Conservation (phyloP, 1,140 invertebrate genomes). For the Leptopilina boulardi region DNA sequence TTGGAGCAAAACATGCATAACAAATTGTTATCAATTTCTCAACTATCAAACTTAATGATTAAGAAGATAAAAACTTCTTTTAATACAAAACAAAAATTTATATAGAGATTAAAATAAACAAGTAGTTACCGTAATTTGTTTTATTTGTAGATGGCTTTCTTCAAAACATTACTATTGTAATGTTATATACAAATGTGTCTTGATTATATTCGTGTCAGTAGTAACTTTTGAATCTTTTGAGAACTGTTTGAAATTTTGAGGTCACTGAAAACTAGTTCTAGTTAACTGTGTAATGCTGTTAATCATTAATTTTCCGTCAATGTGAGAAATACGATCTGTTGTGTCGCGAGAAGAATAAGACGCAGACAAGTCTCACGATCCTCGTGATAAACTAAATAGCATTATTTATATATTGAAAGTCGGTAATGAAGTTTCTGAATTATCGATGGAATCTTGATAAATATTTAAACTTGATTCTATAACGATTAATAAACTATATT, state of each 20-base stretch:
- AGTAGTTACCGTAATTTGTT: not conserved
- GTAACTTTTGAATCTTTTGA: not conserved
- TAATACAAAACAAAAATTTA: too few relatives aligned
- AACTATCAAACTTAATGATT: too few relatives aligned
- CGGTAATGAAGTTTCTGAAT: slow-evolving; percentile 16
- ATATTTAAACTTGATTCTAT: not conserved
- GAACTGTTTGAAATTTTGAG: not conserved
- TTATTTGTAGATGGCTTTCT: not conserved
- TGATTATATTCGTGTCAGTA: not conserved
- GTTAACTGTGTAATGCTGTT: not conserved
- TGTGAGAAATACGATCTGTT: not conserved
- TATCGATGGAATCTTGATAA: slow-evolving; percentile 5
- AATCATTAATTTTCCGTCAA: not conserved
- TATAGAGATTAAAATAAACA: not conserved
- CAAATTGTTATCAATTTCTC: too few relatives aligned
- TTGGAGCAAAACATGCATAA: too few relatives aligned
- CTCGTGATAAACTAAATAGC: not conserved
- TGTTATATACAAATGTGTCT: not conserved
- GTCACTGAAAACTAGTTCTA: not conserved
- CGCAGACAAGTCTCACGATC: not conserved
- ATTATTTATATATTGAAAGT: not conserved
- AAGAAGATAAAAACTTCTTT: too few relatives aligned
- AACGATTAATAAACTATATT: not conserved
- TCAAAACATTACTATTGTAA: not conserved
- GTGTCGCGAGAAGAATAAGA: not conserved